Evolutionary conservation across 2,797 vertebrate species (phyloP).

Genomic region (Cossypha niveicapilla): DNA sequence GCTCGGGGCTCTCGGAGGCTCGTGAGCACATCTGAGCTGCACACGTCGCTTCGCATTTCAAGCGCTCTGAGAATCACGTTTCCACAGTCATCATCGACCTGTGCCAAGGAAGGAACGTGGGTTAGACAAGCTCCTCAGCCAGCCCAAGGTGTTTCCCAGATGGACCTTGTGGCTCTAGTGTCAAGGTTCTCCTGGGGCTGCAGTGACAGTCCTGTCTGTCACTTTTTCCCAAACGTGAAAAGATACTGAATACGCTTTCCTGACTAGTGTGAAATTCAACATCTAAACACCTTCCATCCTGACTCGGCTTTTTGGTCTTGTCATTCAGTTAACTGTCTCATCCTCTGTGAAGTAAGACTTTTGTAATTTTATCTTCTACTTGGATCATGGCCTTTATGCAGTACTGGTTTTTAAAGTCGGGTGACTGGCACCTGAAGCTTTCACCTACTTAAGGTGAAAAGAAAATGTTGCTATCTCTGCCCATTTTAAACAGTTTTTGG

Average conservation of each 20-base stretch:
- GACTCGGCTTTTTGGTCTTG: not conserved
- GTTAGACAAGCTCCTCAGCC: constrained; percentile 26
- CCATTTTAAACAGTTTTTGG: not conserved
- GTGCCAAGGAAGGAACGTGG: constrained; percentile 25
- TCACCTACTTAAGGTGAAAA: not conserved
- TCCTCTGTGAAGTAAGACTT: not conserved
- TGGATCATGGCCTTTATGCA: not conserved
- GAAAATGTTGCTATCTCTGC: not conserved
- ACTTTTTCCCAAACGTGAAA: not conserved
- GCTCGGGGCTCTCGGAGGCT: constrained; percentile 77
- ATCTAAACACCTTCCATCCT: not conserved
- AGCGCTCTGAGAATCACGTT: constrained; percentile 88
- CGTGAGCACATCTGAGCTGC: constrained; percentile 79
- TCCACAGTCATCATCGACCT: constrained; percentile 85
- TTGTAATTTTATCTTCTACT: not conserved
- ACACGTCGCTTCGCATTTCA: constrained; percentile 80
- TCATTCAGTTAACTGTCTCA: not conserved
- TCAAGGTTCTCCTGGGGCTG: not conserved
- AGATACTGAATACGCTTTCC: not conserved
- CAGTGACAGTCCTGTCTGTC: not conserved
- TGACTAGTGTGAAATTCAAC: not conserved
- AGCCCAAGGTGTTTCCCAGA: not conserved
- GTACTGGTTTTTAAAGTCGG: not conserved
- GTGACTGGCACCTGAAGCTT: not conserved
- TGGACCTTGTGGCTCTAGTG: not conserved